phyloP scores from a whole-genome alignment of 92 coral and sea anemone genomes.

The Montipora capitata region DNA sequence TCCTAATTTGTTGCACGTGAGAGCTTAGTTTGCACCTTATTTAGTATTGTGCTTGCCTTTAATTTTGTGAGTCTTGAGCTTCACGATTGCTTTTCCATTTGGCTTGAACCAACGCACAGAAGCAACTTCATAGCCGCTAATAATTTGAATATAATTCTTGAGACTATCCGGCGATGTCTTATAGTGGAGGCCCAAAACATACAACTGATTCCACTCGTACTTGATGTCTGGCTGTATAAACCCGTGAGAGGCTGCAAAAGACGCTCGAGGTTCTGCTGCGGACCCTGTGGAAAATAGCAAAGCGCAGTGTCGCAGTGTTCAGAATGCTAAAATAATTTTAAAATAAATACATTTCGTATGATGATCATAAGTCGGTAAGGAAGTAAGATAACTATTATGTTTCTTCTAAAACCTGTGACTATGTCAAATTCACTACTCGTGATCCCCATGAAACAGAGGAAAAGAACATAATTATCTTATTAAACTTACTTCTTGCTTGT shows the following conservation, averaged over 20 bases:
- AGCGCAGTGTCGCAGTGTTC: not conserved
- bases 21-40: no score
- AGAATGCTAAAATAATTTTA: no score
- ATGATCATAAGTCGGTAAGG: no score
- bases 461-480: no score
- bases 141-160: slow-evolving; percentile 29
- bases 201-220: slow-evolving; percentile 32
- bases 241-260: slow-evolving; percentile 1
- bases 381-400: no score
- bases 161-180: slow-evolving; percentile 20
- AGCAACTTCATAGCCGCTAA: slow-evolving; percentile 45
- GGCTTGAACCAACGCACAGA: slow-evolving; percentile 23
- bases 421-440: no score
- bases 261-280: not conserved
- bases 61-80: slow-evolving; percentile 3
- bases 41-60: not conserved
- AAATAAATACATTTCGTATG: not conserved
- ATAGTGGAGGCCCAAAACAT: slow-evolving; percentile 26
- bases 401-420: no score
- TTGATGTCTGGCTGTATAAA: slow-evolving; percentile 34
- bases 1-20: no score
- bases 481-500: no score
- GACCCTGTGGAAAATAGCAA: not conserved
- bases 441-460: no score
- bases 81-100: slow-evolving; percentile 47